A percentile compares a stretch with the other conserved stretches of the same genome.
Conservation (phyloP, 2,113 vertebrate genomes). For the Acanthisitta chloris region DNA sequence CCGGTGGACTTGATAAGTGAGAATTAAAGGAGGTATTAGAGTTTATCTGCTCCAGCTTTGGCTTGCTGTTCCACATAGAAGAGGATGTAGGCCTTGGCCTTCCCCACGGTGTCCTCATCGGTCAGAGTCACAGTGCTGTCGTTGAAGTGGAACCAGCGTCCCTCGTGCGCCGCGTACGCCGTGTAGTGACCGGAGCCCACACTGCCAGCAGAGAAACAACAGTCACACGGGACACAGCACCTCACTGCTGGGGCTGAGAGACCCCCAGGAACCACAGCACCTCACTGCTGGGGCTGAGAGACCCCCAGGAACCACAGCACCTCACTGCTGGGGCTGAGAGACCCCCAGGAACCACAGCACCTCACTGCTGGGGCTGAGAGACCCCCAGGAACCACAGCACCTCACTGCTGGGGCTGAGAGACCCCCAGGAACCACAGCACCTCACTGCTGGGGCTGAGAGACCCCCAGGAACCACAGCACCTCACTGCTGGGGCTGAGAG, state of each 20-base stretch:
- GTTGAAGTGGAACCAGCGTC: conserved; percentile 97
- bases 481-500: no score
- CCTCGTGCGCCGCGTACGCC: conserved; percentile 88
- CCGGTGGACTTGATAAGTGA: conserved; percentile 65
- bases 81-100: conserved; percentile 97
- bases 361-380: background rate
- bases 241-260: background rate
- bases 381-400: background rate
- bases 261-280: background rate
- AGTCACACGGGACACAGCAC: background rate
- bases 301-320: background rate
- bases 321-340: background rate
- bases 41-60: conserved; percentile 76
- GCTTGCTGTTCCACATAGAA: conserved; percentile 90
- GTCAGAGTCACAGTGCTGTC: conserved; percentile 95
- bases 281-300: background rate
- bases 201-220: conserved; percentile 61
- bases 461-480: no score
- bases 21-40: conserved; percentile 73
- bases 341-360: background rate
- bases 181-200: conserved; percentile 98
- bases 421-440: no score
- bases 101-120: conserved; percentile 89
- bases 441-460: no score
- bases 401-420: background rate